A percentile compares a stretch with the other conserved stretches of the same genome.
Conservation (phyloP, 2,113 vertebrate species). For the Tor tambroides region DNA sequence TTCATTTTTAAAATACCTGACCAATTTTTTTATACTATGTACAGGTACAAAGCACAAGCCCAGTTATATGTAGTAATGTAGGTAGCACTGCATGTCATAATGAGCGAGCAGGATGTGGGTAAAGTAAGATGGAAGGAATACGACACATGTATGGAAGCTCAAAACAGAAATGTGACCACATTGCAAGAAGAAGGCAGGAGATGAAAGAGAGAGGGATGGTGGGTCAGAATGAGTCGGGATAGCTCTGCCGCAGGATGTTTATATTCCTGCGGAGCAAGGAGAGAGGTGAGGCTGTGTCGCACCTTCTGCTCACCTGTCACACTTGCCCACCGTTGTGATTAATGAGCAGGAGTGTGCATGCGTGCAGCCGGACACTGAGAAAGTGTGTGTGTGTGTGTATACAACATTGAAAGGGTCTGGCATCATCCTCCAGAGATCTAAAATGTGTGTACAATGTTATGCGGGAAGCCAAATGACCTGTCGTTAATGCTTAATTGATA, state of each 20-base stretch:
- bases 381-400: slow-evolving; percentile 11
- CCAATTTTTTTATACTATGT: background rate
- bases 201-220: background rate
- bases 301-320: slow-evolving; percentile 46
- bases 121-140: background rate
- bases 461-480: slow-evolving; percentile 5
- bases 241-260: slow-evolving; percentile 3
- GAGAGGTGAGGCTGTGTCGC: slow-evolving; percentile 35
- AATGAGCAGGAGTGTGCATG: slow-evolving; percentile 3
- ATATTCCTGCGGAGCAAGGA: slow-evolving; percentile 13
- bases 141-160: background rate
- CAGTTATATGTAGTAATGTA: background rate
- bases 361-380: slow-evolving; percentile 2
- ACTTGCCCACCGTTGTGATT: slow-evolving; percentile 10
- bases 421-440: background rate
- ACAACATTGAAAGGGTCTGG: background rate
- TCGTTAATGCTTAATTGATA: slow-evolving; percentile 34
- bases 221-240: background rate
- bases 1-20: background rate
- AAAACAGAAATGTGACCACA: background rate
- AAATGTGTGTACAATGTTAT: slow-evolving; percentile 5
- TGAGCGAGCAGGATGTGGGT: background rate
- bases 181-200: background rate
- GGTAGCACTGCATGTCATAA: background rate
- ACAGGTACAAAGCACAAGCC: background rate